Evolutionary conservation across 1,140 invertebrate genomes (phyloP), one percentile per base, ranked within the genome.

Genomic region (Pseudomyrmex dendroicus): DNA sequence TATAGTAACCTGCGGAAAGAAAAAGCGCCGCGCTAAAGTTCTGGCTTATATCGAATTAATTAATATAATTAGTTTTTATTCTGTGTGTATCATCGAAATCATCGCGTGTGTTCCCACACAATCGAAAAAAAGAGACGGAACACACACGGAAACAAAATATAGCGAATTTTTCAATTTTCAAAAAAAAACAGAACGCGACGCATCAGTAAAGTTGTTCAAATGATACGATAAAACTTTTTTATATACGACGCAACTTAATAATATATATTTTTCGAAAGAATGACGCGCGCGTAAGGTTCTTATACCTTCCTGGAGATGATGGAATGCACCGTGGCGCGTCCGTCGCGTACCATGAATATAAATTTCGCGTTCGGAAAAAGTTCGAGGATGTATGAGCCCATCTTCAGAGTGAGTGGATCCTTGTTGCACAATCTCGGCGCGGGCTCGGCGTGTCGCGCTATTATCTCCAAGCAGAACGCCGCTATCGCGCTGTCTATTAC

Each of bases 301-400:
- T 70, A 25, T 92, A 97, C 97, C 96, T 98, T 98, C 91, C 99
- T 95, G n/a, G 98, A 98, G 93, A 99, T 98, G 92, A 99, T 99
- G 68, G 99, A 99, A 95, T 99, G 98, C 68, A 99, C 98, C 10
- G 98, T 99, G 48, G 99, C 99, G 73, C 99, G 96, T 2, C 99
- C 99, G 93, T 99, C 99, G 86, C 99, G 96, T 67, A 99, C 97
- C 98, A 99, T 99, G 93, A 99, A 98, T 88, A 99, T 96, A 95
- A 99, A 99, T 95, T 99, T 99, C 52, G 98, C 96, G 91, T 97
- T 97, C 82, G 97, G 96, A 92, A 97, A 97, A 61, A 97, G 94
- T 87, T 97, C 96, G 63, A 97, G 95, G 84, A 97, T 96, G 92
- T 97, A 97, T 44, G 97, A 97, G 89, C 99, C 98, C 94, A 99